A percentile compares a stretch with the other conserved stretches of the same genome.
These are phyloP conservation scores for Nyctibius bracteatus DNA, from an alignment of 2,113 vertebrate genomes.

Conservation along the genomic window DNA sequence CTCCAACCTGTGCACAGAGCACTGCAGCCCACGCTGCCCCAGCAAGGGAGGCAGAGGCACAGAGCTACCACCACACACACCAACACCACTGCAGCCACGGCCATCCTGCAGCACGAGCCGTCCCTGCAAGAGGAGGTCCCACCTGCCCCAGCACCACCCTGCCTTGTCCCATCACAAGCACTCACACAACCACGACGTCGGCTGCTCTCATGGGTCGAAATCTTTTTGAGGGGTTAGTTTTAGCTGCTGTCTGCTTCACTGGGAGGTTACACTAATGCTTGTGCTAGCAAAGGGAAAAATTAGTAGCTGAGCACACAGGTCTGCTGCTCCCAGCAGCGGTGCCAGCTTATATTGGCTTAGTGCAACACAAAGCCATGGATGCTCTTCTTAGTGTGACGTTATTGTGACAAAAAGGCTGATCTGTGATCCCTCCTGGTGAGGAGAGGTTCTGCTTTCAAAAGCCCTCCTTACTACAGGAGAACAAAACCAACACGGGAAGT, in stretches of 20 bases:
- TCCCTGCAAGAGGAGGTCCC: neutral
- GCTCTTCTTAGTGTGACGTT: neutral
- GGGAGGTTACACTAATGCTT: neutral
- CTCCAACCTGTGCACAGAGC: neutral
- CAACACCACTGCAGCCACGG: accelerated
- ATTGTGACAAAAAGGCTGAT: neutral
- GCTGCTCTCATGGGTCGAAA: neutral
- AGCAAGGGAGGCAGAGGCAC: neutral
- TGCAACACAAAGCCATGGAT: accelerated
- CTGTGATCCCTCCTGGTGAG: neutral
- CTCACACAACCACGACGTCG: neutral
- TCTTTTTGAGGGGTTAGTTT: neutral
- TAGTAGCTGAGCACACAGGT: neutral
- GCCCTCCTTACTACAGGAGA: neutral
- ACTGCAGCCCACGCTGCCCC: accelerated
- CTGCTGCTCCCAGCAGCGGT: neutral
- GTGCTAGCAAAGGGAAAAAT: neutral
- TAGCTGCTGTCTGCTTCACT: neutral
- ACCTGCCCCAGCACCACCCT: neutral
- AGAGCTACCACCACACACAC: neutral
- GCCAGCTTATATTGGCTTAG: neutral
- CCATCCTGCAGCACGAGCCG: accelerated
- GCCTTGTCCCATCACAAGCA: accelerated
- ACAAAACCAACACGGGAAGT: neutral
- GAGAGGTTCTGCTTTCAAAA: neutral